Percentiles rank a stretch among this genome's conserved stretches.
Conservation (phyloP, 2,797 vertebrate species). For the Miichthys miiuy region DNA sequence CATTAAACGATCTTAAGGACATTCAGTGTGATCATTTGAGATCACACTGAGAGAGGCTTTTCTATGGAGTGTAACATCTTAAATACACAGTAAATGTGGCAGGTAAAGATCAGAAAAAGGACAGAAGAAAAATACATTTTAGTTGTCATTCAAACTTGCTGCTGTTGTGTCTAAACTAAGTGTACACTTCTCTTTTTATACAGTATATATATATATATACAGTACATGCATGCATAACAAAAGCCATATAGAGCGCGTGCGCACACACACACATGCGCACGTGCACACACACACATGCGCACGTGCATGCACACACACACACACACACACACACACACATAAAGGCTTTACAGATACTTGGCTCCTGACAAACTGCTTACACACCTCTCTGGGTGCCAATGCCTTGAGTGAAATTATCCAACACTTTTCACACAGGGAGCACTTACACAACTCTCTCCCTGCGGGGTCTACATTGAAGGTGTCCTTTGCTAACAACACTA, state of each 20-base stretch:
- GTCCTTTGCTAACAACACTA: constrained; percentile 69
- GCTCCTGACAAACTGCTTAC: constrained; percentile 69
- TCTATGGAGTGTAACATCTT: constrained; percentile 8
- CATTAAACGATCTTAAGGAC: constrained; percentile 51
- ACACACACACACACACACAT: constrained; percentile 14
- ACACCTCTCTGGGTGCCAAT: constrained; percentile 67
- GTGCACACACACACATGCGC: background rate
- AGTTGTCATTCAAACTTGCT: background rate
- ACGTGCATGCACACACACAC: background rate
- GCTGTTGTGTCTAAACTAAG: background rate
- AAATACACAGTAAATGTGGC: background rate
- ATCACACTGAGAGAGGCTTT: constrained; percentile 28
- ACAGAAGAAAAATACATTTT: background rate
- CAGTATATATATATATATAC: background rate
- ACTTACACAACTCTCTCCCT: constrained; percentile 64
- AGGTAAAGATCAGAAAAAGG: constrained; percentile 19
- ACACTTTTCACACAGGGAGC: constrained; percentile 69
- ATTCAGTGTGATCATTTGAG: constrained; percentile 44
- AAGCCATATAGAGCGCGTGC: background rate
- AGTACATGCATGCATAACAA: constrained; percentile 4
- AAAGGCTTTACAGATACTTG: constrained; percentile 40
- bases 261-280: constrained; percentile 6
- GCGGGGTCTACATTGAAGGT: constrained; percentile 68
- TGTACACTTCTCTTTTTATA: background rate
- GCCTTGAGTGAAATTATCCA: constrained; percentile 73